Conservation (phyloP, 2,888 invertebrate species). For the Aelia acuminata region DNA sequence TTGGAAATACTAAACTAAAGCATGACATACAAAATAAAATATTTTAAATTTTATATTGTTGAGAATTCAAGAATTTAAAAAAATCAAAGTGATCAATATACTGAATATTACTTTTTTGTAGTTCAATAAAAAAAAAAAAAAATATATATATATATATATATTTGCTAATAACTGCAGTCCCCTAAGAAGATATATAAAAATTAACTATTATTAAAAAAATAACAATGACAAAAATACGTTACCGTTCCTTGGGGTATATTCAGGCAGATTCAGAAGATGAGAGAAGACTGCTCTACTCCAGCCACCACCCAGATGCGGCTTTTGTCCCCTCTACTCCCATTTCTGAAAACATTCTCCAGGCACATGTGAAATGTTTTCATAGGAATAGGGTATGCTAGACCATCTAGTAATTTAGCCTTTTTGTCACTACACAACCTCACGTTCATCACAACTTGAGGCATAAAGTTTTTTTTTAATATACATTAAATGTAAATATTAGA, state of each 20-base stretch:
- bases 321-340: constrained; percentile 2
- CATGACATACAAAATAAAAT: too few species aligned
- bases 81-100: too few species aligned
- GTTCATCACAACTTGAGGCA: not conserved
- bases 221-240: not conserved
- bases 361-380: constrained; percentile 1
- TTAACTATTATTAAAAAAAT: not conserved
- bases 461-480: too few species aligned
- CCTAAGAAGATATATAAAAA: too few species aligned
- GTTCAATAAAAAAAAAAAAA: too few species aligned
- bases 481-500: too few species aligned
- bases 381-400: not conserved
- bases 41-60: too few species aligned
- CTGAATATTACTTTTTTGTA: too few species aligned
- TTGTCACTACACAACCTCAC: not conserved
- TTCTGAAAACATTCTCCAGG: constrained; percentile 24
- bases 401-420: not conserved
- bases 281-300: constrained; percentile 28
- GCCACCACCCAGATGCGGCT: constrained; percentile 15
- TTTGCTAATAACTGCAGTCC: too few species aligned
- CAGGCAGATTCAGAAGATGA: not conserved
- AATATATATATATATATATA: too few species aligned
- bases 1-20: too few species aligned
- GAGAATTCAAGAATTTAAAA: too few species aligned
- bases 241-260: not conserved